Conservation (phyloP, 2,888 invertebrate genomes). For the Limnephilus marmoratus region DNA sequence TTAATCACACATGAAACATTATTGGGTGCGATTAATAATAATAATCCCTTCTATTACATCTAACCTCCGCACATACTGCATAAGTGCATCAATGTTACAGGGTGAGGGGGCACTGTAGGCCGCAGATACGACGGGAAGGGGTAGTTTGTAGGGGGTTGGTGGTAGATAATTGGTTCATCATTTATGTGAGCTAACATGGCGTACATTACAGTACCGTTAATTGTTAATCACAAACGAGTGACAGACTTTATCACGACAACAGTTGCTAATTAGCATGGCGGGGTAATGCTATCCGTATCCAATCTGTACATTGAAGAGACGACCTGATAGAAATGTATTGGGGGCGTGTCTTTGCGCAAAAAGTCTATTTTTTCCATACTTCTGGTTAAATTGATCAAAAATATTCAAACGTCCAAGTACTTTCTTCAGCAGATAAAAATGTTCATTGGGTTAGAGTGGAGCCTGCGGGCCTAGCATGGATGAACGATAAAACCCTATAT, state of each 20-base stretch:
- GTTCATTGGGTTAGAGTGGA: no score
- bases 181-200: constrained; percentile 7
- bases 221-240: constrained; percentile 44
- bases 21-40: neutral
- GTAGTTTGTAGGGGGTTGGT: neutral
- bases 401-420: no score
- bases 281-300: neutral
- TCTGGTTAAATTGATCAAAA: no score
- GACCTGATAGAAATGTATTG: neutral
- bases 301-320: neutral
- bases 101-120: neutral
- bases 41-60: neutral
- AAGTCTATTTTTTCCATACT: no score
- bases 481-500: no score
- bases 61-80: neutral
- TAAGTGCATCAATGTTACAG: neutral
- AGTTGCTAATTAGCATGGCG: constrained; percentile 4
- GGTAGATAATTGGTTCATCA: neutral
- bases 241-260: constrained; percentile 12
- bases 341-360: neutral
- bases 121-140: neutral
- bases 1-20: neutral
- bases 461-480: no score
- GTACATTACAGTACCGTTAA: constrained; percentile 28
- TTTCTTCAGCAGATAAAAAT: no score